These are phyloP conservation scores for Leptogaster cylindrica DNA, from an alignment of 2,888 invertebrate genomes.

Conservation along the genomic window DNA sequence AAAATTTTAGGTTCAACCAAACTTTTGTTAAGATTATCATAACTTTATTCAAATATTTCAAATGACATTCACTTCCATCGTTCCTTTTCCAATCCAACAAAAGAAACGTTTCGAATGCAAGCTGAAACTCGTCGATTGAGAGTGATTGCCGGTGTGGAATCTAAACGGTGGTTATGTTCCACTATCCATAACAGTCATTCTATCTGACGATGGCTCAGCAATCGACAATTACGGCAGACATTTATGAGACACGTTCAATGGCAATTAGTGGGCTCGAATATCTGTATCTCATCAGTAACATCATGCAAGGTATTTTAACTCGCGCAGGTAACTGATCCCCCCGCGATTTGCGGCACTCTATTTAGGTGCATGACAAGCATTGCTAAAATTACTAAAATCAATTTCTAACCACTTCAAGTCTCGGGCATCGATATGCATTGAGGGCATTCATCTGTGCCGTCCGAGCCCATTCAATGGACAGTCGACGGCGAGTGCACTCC, in stretches of 20 bases:
- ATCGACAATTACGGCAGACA: not conserved
- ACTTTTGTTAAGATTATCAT: no score
- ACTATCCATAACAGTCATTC: no score
- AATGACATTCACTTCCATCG: no score
- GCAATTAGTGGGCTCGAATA: constrained; percentile 10
- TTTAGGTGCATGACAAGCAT: constrained; percentile 36
- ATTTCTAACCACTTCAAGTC: constrained; percentile 30
- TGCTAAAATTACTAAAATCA: constrained; percentile 37
- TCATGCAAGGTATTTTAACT: constrained; percentile 1
- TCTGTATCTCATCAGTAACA: constrained; percentile 10
- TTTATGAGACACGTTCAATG: constrained; percentile 6
- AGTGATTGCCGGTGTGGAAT: no score
- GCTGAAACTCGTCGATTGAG: no score
- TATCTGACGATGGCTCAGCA: constrained; percentile 1
- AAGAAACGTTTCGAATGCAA: no score
- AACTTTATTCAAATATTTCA: no score
- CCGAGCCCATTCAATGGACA: constrained; percentile 25
- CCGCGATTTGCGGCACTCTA: not conserved
- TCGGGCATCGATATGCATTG: constrained; percentile 31
- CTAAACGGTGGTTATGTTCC: no score
- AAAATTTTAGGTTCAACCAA: no score
- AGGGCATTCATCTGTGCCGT: constrained; percentile 26
- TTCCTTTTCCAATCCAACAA: no score
- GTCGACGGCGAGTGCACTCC: constrained; percentile 2
- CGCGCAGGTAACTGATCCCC: not conserved